Evolutionary conservation across 2,797 vertebrate species (phyloP).

Genomic region (Sphenopsis melanotis): DNA sequence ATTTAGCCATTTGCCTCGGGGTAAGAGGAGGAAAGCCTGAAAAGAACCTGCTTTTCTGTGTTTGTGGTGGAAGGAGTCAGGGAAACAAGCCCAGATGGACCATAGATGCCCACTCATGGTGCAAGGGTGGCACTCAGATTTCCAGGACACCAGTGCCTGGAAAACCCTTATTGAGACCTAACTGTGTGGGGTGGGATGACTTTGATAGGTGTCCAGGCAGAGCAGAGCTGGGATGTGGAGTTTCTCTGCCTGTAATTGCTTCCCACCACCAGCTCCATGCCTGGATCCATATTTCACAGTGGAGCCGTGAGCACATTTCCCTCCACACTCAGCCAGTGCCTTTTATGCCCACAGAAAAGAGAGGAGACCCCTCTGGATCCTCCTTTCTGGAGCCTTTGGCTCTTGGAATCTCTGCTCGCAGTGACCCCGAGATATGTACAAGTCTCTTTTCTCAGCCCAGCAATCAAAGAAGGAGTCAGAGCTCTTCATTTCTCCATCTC

Average conservation of each 20-base stretch:
- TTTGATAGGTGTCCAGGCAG: rapidly evolving
- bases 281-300: rapidly evolving
- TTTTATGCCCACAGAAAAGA: background rate
- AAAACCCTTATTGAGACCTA: background rate
- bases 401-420: too few relatives aligned
- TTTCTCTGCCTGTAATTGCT: rapidly evolving
- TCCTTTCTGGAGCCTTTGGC: background rate
- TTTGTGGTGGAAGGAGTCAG: background rate
- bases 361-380: background rate
- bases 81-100: background rate
- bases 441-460: too few relatives aligned
- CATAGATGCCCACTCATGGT: rapidly evolving
- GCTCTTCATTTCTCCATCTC: too few relatives aligned
- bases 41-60: background rate
- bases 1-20: background rate
- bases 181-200: background rate
- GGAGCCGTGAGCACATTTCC: rapidly evolving
- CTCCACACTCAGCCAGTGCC: background rate
- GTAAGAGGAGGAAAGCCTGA: background rate
- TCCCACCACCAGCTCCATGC: background rate
- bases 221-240: background rate
- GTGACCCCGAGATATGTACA: too few relatives aligned
- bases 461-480: too few relatives aligned
- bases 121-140: background rate
- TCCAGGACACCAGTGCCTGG: background rate